Conservation (phyloP, 2,888 invertebrate species). For the Drosophila subsilvestris region DNA sequence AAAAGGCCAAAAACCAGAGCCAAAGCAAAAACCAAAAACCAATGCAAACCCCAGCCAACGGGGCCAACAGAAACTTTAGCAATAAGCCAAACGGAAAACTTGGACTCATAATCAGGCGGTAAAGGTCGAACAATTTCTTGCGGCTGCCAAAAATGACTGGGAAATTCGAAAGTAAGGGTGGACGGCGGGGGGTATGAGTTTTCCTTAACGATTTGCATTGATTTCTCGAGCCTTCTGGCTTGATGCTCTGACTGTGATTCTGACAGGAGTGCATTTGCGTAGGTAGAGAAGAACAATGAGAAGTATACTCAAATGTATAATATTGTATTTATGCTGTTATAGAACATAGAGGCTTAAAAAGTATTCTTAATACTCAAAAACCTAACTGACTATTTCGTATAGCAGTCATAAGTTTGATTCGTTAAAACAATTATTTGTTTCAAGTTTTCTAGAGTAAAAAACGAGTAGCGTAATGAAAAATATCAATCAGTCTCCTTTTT, state of each 20-base stretch:
- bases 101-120: conserved; percentile 42
- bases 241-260: background rate
- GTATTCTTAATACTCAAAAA: background rate
- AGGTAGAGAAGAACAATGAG: too few relatives aligned
- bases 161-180: background rate
- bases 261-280: background rate
- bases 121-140: conserved; percentile 35
- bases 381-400: too few relatives aligned
- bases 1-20: conserved; percentile 33
- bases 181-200: conserved; percentile 1
- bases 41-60: conserved; percentile 34
- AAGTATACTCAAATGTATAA: too few relatives aligned
- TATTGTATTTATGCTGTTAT: too few relatives aligned
- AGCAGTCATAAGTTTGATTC: too few relatives aligned
- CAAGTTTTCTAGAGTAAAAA: too few relatives aligned
- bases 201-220: conserved; percentile 29
- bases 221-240: conserved; percentile 3
- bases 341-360: background rate
- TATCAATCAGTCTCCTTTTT: background rate
- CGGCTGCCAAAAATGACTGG: conserved; percentile 15
- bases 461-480: background rate
- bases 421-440: too few relatives aligned
- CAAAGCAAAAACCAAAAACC: conserved; percentile 31
- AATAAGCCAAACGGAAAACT: conserved; percentile 46
- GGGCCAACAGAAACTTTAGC: conserved; percentile 35